Evolutionary conservation across 2,888 invertebrate species (phyloP).

Genomic region (Nephrotoma flavescens): DNA sequence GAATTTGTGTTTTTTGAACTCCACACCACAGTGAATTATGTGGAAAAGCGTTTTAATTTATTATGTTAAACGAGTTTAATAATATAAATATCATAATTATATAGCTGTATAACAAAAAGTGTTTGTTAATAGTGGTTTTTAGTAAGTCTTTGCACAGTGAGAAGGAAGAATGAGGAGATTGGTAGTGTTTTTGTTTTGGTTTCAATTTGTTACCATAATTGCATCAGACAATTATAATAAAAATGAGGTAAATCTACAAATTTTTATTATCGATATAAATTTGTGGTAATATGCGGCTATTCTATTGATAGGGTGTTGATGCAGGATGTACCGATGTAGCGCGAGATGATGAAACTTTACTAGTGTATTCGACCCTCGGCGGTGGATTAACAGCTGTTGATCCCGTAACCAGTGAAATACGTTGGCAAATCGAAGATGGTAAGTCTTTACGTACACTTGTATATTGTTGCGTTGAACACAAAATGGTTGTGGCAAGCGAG

Average conservation of each 20-base stretch:
- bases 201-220: neutral
- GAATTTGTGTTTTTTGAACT: neutral
- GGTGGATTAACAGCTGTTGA: slow-evolving; percentile 87
- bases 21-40: neutral
- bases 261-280: neutral
- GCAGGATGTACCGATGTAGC: slow-evolving; percentile 50
- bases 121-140: neutral
- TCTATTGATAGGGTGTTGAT: neutral
- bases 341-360: slow-evolving; percentile 53
- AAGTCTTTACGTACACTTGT: slow-evolving; percentile 20
- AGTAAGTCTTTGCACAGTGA: neutral
- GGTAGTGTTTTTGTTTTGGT: neutral
- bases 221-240: neutral
- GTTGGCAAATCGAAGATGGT: slow-evolving; percentile 89
- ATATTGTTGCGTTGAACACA: neutral
- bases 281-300: neutral
- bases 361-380: slow-evolving; percentile 85
- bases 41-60: neutral
- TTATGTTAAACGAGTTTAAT: neutral
- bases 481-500: neutral
- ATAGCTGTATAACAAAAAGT: neutral
- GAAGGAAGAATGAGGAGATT: neutral
- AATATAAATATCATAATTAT: neutral
- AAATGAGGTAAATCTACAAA: neutral
- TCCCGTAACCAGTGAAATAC: slow-evolving; percentile 64